phyloP scores from a whole-genome alignment of 2,888 invertebrate genomes.

The Dorcus hopei region DNA sequence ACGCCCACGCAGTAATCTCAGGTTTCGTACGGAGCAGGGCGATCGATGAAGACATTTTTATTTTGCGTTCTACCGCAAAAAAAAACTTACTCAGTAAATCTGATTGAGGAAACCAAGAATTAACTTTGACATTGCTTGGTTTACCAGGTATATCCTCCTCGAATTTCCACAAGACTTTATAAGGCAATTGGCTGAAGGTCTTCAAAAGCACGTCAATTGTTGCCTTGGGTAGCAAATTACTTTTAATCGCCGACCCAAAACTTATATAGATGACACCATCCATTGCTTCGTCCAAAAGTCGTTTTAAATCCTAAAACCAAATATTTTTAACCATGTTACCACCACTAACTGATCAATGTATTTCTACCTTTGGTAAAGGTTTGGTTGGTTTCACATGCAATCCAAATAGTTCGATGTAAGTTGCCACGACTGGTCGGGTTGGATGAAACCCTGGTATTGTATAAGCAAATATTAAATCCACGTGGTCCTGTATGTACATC shows the following conservation, averaged over 20 bases:
- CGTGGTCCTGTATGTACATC: conserved; percentile 4
- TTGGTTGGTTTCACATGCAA: conserved; percentile 18
- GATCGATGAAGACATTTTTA: background rate
- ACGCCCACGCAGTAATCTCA: too few species aligned
- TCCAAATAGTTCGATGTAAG: conserved; percentile 20
- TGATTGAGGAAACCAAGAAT: conserved; percentile 16
- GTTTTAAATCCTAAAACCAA: conserved; percentile 31
- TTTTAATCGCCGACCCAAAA: conserved; percentile 38
- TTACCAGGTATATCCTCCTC: conserved; percentile 28
- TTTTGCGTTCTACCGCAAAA: background rate
- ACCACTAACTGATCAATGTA: background rate
- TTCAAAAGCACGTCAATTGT: conserved; percentile 30
- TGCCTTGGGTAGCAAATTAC: conserved; percentile 27
- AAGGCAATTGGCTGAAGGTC: conserved; percentile 34
- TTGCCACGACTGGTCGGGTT: conserved; percentile 19
- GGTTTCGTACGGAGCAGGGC: too few species aligned
- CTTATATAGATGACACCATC: conserved; percentile 40
- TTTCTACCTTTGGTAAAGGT: conserved; percentile 18
- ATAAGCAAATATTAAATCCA: conserved; percentile 20
- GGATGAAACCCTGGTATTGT: conserved; percentile 21
- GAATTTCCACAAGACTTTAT: conserved; percentile 39
- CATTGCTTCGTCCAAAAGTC: conserved; percentile 31
- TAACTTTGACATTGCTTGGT: conserved; percentile 18
- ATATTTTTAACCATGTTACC: background rate
- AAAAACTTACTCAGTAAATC: conserved; percentile 5